Conservation (phyloP, 1,140 invertebrate genomes). For the Atopsyche davidsoni region DNA sequence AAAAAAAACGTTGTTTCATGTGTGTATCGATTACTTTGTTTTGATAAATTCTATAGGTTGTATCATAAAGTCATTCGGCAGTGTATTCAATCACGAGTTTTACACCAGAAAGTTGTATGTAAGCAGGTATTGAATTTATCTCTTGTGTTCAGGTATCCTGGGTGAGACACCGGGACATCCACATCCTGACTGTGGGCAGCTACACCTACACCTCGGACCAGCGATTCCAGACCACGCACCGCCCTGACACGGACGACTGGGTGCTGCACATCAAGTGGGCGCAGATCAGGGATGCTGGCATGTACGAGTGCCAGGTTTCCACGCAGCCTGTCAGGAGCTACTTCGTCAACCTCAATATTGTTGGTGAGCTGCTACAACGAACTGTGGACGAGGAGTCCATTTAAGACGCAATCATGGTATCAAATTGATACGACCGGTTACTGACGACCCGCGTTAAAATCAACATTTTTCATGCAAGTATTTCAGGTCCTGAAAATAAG, state of each 20-base stretch:
- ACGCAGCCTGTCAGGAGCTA: conserved; percentile 74
- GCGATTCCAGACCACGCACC: conserved; percentile 79
- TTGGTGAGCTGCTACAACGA: conserved; percentile 56
- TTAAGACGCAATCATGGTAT: too few relatives aligned
- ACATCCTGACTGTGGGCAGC: conserved; percentile 80
- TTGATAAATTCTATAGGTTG: too few relatives aligned
- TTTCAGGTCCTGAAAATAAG: too few relatives aligned
- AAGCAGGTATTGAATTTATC: not conserved
- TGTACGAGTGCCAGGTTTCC: conserved; percentile 84
- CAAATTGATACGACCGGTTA: not conserved
- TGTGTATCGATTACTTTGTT: too few relatives aligned
- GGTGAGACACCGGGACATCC: conserved; percentile 83
- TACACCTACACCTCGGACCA: conserved; percentile 90
- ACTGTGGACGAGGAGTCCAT: not conserved
- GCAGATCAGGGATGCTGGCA: conserved; percentile 79
- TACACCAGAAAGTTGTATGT: too few relatives aligned
- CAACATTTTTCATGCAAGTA: conserved; percentile 1
- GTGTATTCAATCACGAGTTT: too few relatives aligned
- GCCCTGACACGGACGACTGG: conserved; percentile 81
- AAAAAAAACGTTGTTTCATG: too few relatives aligned
- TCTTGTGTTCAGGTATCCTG: conserved; percentile 56
- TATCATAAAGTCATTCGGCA: too few relatives aligned
- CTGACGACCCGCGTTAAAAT: not conserved
- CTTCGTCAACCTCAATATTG: conserved; percentile 70
- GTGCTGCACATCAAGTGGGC: conserved; percentile 90